Percentiles rank a stretch among this genome's conserved stretches.
Conservation (phyloP, 2,797 vertebrate genomes). For the Sebastes aleutianus region DNA sequence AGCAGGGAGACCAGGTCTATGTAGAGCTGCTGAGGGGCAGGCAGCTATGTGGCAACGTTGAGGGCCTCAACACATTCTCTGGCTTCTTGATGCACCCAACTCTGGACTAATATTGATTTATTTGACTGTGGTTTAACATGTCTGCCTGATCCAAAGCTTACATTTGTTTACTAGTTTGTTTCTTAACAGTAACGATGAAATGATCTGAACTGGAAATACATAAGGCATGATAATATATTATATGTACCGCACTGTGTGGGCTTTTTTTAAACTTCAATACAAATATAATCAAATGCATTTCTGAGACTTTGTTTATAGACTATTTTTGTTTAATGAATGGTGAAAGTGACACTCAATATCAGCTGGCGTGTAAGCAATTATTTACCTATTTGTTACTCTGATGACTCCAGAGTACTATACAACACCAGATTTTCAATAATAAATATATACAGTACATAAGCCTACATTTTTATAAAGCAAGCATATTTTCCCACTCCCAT, state of each 20-base stretch:
- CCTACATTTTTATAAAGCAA: not conserved
- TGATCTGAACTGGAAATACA: not conserved
- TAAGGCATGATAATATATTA: not conserved
- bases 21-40: conserved; percentile 52
- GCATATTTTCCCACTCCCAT: no score
- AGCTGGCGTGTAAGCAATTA: no score
- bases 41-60: conserved; percentile 46
- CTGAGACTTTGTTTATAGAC: not conserved
- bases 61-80: conserved; percentile 58
- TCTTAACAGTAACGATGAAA: not conserved
- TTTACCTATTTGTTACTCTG: no score
- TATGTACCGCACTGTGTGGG: not conserved
- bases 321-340: not conserved
- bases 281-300: not conserved
- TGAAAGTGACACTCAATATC: not conserved
- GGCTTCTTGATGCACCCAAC: conserved; percentile 50
- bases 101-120: not conserved
- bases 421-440: no score
- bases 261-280: not conserved
- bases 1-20: conserved; percentile 61
- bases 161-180: not conserved
- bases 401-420: no score
- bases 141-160: not conserved
- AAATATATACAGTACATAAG: no score
- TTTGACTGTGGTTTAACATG: not conserved